phyloP scores from a whole-genome alignment of 2,113 vertebrate genomes.

The Acrocephalus arundinaceus region DNA sequence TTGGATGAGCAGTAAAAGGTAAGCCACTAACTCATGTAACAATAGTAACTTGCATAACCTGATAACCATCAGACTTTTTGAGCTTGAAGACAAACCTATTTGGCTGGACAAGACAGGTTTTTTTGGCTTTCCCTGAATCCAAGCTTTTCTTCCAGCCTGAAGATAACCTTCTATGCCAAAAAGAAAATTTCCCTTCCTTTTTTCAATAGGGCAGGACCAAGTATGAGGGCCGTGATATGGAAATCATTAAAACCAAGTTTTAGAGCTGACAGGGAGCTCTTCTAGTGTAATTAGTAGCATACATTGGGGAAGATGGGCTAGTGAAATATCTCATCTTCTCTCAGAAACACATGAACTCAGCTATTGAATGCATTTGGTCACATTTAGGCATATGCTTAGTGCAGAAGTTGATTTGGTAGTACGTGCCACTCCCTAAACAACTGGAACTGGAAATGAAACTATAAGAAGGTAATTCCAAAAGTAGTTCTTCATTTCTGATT shows the following conservation, averaged over 20 bases:
- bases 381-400: not conserved
- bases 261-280: not conserved
- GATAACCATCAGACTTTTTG: not conserved
- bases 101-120: not conserved
- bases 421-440: not conserved
- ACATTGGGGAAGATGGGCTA: accelerated
- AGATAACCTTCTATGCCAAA: not conserved
- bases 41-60: not conserved
- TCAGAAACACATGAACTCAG: not conserved
- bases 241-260: not conserved
- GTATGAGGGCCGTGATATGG: not conserved
- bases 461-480: not conserved
- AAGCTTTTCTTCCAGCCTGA: not conserved
- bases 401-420: not conserved
- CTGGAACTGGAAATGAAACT: not conserved
- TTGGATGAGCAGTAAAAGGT: not conserved
- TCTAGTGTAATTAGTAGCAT: not conserved
- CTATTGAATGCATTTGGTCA: not conserved
- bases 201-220: not conserved
- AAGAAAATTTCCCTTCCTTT: not conserved
- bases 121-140: not conserved
- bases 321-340: not conserved
- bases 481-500: not conserved
- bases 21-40: not conserved
- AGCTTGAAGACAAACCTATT: not conserved